phyloP scores from a whole-genome alignment of 2,888 invertebrate species.

The Chrysotoxum bicinctum region DNA sequence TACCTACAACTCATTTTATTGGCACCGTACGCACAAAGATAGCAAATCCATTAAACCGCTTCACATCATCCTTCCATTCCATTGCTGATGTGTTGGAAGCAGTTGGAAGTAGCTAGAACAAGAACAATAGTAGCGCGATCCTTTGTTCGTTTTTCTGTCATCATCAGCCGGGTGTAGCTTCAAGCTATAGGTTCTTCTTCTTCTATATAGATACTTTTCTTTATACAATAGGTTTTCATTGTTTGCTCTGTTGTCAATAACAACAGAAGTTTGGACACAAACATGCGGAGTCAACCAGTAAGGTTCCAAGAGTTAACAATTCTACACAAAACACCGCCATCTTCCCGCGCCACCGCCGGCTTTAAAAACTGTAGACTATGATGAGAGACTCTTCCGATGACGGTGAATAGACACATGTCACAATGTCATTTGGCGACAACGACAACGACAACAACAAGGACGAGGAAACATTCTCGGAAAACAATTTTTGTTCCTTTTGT shows the following conservation, averaged over 20 bases:
- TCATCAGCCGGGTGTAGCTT: conserved; percentile 29
- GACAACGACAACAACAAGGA: conserved; percentile 30
- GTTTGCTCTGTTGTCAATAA: conserved; percentile 69
- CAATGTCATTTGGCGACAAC: conserved; percentile 57
- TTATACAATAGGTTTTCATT: conserved; percentile 40
- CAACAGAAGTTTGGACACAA: conserved; percentile 69
- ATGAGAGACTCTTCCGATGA: conserved; percentile 35
- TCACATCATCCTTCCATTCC: neutral
- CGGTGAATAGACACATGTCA: conserved; percentile 63
- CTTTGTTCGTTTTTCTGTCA: conserved; percentile 53
- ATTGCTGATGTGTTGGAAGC: neutral
- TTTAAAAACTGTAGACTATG: conserved; percentile 3
- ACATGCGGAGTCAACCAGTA: conserved; percentile 51
- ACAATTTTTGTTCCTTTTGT: conserved; percentile 43
- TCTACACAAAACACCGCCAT: neutral
- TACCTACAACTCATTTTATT: conserved; percentile 21
- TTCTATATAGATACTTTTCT: conserved; percentile 12
- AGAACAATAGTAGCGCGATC: conserved; percentile 46
- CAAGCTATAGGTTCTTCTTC: neutral
- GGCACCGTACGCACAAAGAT: conserved; percentile 37
- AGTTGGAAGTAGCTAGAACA: conserved; percentile 1
- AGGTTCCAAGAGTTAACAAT: conserved; percentile 27
- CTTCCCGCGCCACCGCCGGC: neutral
- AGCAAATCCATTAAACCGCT: conserved; percentile 25
- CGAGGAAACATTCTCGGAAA: conserved; percentile 58